Conservation (phyloP, 2,888 invertebrate species). For the Dicyrtomina minuta region DNA sequence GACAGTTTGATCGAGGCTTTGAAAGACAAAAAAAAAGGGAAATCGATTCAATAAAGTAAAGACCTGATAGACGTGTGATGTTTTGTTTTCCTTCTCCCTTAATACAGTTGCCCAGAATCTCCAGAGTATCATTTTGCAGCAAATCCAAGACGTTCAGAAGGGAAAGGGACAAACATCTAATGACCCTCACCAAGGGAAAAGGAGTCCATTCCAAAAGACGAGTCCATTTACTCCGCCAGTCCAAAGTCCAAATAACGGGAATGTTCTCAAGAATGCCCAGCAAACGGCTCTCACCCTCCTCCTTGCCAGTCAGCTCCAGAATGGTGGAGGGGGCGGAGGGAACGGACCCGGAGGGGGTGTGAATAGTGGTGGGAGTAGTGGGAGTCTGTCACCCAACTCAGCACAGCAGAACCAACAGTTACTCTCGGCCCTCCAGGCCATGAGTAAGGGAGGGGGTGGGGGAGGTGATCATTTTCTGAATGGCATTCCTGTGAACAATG, state of each 20-base stretch:
- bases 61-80: not conserved
- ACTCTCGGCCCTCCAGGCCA: constrained; percentile 55
- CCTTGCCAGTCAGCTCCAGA: constrained; percentile 56
- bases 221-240: constrained; percentile 32
- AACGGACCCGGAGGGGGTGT: constrained; percentile 24
- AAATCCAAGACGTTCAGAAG: constrained; percentile 57
- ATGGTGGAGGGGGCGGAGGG: constrained; percentile 34
- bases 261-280: constrained; percentile 54
- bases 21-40: not conserved
- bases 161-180: constrained; percentile 44
- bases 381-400: constrained; percentile 48
- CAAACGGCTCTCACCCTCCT: constrained; percentile 56
- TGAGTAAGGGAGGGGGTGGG: constrained; percentile 52
- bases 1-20: constrained; percentile 8
- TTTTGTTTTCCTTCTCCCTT: constrained; percentile 22
- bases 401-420: constrained; percentile 54
- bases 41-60: constrained; percentile 11
- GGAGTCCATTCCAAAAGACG: constrained; percentile 48
- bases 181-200: constrained; percentile 39
- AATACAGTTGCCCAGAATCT: constrained; percentile 58
- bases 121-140: constrained; percentile 58
- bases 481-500: constrained; percentile 49
- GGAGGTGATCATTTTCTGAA: constrained; percentile 45
- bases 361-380: constrained; percentile 21
- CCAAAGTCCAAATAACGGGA: constrained; percentile 38